These are phyloP conservation scores for Craniophora ligustri DNA, from an alignment of 2,888 invertebrate species.

Conservation along the genomic window DNA sequence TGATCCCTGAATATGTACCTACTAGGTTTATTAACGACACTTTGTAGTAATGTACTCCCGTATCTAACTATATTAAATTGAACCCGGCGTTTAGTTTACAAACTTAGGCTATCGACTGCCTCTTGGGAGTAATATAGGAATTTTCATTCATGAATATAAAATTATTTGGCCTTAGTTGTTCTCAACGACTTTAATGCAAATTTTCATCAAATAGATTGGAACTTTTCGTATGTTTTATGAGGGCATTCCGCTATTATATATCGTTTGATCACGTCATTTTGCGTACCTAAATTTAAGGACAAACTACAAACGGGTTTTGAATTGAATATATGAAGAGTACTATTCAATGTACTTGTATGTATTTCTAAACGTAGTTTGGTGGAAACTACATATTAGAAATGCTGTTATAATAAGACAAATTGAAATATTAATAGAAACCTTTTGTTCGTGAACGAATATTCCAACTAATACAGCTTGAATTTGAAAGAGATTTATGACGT, in stretches of 20 bases:
- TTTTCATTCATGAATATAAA: constrained; percentile 44
- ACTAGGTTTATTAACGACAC: constrained; percentile 46
- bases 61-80: constrained; percentile 46
- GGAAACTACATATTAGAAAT: no score
- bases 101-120: constrained; percentile 38
- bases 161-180: constrained; percentile 15
- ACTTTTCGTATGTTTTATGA: constrained; percentile 3
- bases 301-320: no score
- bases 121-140: constrained; percentile 35
- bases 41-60: constrained; percentile 46
- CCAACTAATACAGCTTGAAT: no score
- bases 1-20: constrained; percentile 26
- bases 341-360: no score
- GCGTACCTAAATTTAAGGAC: no score
- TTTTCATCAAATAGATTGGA: constrained; percentile 4
- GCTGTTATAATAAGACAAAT: no score
- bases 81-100: constrained; percentile 39
- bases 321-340: no score
- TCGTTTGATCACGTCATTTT: not conserved
- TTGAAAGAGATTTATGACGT: no score
- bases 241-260: not conserved
- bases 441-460: no score
- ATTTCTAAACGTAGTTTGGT: no score
- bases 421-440: no score
- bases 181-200: constrained; percentile 15